Percentiles rank a stretch among this genome's conserved stretches.
phyloP scores from a whole-genome alignment of 1,140 invertebrate species.

The Drosophila grimshawi region DNA sequence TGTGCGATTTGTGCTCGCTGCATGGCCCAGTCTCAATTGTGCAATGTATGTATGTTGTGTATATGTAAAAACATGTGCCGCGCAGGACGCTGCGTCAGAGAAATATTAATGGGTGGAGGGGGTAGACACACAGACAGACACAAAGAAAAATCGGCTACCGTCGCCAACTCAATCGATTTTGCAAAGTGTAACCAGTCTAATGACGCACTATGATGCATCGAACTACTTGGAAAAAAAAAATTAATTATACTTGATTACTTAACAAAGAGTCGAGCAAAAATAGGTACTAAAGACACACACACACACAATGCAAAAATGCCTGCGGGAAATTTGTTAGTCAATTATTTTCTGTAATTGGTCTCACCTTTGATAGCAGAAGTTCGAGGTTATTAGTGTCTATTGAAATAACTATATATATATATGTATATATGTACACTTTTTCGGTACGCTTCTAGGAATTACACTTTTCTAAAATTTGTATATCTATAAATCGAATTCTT shows the following conservation, averaged over 20 bases:
- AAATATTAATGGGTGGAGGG: slow-evolving; percentile 18
- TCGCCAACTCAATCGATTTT: slow-evolving; percentile 62
- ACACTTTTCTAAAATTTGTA: slow-evolving; percentile 64
- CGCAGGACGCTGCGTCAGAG: slow-evolving; percentile 51
- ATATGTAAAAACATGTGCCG: slow-evolving; percentile 41
- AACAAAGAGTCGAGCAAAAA: slow-evolving; percentile 54
- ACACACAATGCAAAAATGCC: slow-evolving; percentile 26
- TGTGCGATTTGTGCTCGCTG: slow-evolving; percentile 11
- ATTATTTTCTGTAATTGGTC: slow-evolving; percentile 22
- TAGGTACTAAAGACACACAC: slow-evolving; percentile 55
- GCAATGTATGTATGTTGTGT: slow-evolving; percentile 6
- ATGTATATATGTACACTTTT: slow-evolving; percentile 22
- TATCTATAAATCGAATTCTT: slow-evolving; percentile 47
- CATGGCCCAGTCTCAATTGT: slow-evolving; percentile 23
- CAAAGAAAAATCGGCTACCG: slow-evolving; percentile 37
- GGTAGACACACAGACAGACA: slow-evolving; percentile 19
- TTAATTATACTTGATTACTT: slow-evolving; percentile 65
- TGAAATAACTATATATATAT: slow-evolving; percentile 45
- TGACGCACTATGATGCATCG: neutral
- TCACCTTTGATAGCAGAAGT: slow-evolving; percentile 56
- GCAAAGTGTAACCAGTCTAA: slow-evolving; percentile 31
- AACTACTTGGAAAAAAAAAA: slow-evolving; percentile 25
- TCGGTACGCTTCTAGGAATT: slow-evolving; percentile 35
- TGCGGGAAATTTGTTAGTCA: slow-evolving; percentile 26
- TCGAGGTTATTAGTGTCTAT: slow-evolving; percentile 46